Base-by-base conservation (phyloP, 2,113 vertebrate species). In the Alligator mississippiensis region DNA sequence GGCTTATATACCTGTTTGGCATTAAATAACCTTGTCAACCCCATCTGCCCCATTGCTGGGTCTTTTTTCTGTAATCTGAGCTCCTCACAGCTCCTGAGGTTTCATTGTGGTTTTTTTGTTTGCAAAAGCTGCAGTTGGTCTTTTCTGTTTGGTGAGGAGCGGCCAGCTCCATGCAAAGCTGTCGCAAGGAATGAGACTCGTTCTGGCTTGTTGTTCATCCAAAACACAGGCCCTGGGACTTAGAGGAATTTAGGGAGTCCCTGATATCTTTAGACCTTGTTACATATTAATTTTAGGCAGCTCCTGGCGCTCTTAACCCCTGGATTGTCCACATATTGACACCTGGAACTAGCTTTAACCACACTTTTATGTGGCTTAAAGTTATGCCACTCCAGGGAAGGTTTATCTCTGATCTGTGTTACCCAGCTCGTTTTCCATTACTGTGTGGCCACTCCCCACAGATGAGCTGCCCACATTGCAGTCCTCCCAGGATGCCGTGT, bases 91-190 rank as follows among this genome's bases (percentile, higher is more conserved):
- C 10, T 2, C 0, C 70, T 47, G 76, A 66, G 27, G 17, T 80
- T 92, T 62, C 62, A 84, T 22, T 2, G 88, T 27, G 5, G 3
- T 77, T 66, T 6, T 76, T 88, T 4, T 59, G 74, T 58, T 59
- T 84, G 24, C 74, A 38, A 83, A 90, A 11, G 6, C 1, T 47
- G 47, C 79, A 72, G 5, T 1, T 4, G 16, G 27, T 15, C 5
- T 82, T 14, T 54, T 60, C 81, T 83, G 13, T 3, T 77, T 84
- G 78, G n/a, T 28, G 47, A 57, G 86, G 88, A 88, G 27, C 17
- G 34, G 22, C 22, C n/a, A 1, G 0, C 28, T 63, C 47, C 54
- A 3, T n/a, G 60, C 0, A 1, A 60, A 74, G 4, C 55, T 77
- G 54, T 16, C 85, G 61, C n/a, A 74, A 1, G 4, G n/a, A 75